These are phyloP conservation scores for Apis laboriosa DNA, from an alignment of 1,140 invertebrate genomes.

Conservation along the genomic window DNA sequence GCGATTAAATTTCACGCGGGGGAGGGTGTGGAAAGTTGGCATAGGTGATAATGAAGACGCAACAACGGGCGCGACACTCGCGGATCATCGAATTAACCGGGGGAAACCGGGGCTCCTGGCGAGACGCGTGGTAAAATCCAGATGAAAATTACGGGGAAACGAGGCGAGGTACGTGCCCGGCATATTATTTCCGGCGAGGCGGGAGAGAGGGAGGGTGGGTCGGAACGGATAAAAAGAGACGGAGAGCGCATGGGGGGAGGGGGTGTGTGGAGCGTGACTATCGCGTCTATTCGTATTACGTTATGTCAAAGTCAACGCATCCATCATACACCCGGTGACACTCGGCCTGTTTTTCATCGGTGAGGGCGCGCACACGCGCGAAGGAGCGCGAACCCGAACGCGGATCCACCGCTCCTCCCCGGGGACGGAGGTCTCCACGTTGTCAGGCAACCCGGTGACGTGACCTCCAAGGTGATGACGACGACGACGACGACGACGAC, in stretches of 20 bases:
- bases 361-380: slow-evolving; percentile 8
- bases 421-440: slow-evolving; percentile 30
- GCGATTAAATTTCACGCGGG: not conserved
- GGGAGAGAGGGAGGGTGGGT: not conserved
- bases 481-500: no score
- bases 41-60: not conserved
- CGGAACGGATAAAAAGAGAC: not conserved
- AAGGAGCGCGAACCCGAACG: slow-evolving; percentile 13
- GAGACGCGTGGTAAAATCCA: slow-evolving; percentile 40
- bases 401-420: slow-evolving; percentile 38
- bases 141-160: slow-evolving; percentile 46
- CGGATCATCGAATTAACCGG: slow-evolving; percentile 29
- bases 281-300: slow-evolving; percentile 68
- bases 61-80: not conserved
- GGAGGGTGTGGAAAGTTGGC: not conserved
- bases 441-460: slow-evolving; percentile 55
- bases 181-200: slow-evolving; percentile 26
- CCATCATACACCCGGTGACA: slow-evolving; percentile 68
- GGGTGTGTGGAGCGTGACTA: slow-evolving; percentile 34
- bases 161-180: slow-evolving; percentile 37
- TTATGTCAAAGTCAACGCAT: slow-evolving; percentile 73
- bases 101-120: slow-evolving; percentile 12
- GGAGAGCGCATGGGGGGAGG: not conserved
- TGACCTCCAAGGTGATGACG: slow-evolving; percentile 46
- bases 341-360: slow-evolving; percentile 35